Evolutionary conservation across 2,113 vertebrate genomes (phyloP), one percentile per base, ranked within the genome.

Genomic region (Lipophrys pholis): DNA sequence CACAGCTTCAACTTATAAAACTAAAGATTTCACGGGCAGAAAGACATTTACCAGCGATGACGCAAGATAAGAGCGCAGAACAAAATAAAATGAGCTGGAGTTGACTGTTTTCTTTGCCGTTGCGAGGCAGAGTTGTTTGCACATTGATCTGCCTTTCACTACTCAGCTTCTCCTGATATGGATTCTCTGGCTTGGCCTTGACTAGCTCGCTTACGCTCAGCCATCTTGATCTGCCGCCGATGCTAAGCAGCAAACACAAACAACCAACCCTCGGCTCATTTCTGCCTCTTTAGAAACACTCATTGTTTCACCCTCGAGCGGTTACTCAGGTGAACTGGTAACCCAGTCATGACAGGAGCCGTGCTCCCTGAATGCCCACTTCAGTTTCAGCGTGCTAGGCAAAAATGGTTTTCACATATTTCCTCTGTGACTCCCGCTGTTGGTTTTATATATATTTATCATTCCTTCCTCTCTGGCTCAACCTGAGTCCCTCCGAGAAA

Each of bases 91-190:
- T 45, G 11, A 74, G 42, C 66, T 45, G 35, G 41, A 73, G 72
- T 15, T 11, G 36, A 56, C 14, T 53, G 48, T 74, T 62, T 58
- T 56, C 41, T 58, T 51, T 12, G 8, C 49, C 30, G 35, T 65
- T 70, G 57, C 35, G 21, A 73, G 64, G 69, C 42, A 43, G 73
- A 65, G 41, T 66, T 77, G 79, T 82, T 85, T 81, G 56, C 78
- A 79, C 84, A 85, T 82, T 76, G 76, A 88, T 85, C 76, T 78
- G 68, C 73, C 63, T 85, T 84, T 78, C 80, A 72, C 60, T 67
- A 17, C 74, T 66, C 71, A 46, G 76, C 67, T 59, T 59, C 78
- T 84, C 42, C 78, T 69, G 68, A 67, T 87, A 76, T 81, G 81
- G 87, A 84, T 84, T 84, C 78, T 64, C 63, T 51, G 69, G 73